Percentiles rank a stretch among this genome's conserved stretches.
Evolutionary conservation across 2,888 invertebrate genomes (phyloP).

Genomic region (Tinea pellionella): DNA sequence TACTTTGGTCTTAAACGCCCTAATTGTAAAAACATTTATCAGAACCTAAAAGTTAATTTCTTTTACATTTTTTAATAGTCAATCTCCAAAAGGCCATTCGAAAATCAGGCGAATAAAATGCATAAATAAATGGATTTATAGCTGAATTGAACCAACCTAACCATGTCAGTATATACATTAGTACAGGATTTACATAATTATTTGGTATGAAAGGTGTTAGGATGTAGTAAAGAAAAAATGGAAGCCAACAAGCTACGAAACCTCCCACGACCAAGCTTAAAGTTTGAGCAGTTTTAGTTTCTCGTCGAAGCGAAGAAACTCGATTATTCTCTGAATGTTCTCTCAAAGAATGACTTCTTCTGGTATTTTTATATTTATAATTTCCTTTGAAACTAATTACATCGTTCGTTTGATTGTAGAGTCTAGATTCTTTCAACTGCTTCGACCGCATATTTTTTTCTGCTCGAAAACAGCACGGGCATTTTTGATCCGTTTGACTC

Average conservation of each 20-base stretch:
- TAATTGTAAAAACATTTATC: no score
- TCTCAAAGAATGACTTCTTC: slow-evolving; percentile 64
- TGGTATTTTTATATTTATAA: slow-evolving; percentile 50
- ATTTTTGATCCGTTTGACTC: slow-evolving; percentile 46
- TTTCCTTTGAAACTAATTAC: slow-evolving; percentile 52
- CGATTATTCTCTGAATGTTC: slow-evolving; percentile 70
- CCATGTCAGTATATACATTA: slow-evolving; percentile 86
- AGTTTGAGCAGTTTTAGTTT: slow-evolving; percentile 90
- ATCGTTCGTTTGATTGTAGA: slow-evolving; percentile 33
- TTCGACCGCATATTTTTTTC: slow-evolving; percentile 31
- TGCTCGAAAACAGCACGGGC: slow-evolving; percentile 51
- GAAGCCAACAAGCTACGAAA: slow-evolving; percentile 89
- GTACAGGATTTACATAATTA: slow-evolving; percentile 68
- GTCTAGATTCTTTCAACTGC: slow-evolving; percentile 28
- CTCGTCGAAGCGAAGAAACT: slow-evolving; percentile 78
- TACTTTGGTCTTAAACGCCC: no score
- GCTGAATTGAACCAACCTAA: slow-evolving; percentile 92
- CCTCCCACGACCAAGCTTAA: slow-evolving; percentile 89
- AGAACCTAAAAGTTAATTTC: slow-evolving; percentile 23
- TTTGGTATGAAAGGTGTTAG: slow-evolving; percentile 81
- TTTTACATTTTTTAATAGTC: slow-evolving; percentile 77
- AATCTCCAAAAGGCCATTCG: slow-evolving; percentile 87
- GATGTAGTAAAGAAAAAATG: slow-evolving; percentile 86
- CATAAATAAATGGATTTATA: slow-evolving; percentile 91
- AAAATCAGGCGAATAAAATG: slow-evolving; percentile 90